Base-by-base conservation (phyloP, 2,113 vertebrate species). In the Hippoglossus stenolepis region DNA sequence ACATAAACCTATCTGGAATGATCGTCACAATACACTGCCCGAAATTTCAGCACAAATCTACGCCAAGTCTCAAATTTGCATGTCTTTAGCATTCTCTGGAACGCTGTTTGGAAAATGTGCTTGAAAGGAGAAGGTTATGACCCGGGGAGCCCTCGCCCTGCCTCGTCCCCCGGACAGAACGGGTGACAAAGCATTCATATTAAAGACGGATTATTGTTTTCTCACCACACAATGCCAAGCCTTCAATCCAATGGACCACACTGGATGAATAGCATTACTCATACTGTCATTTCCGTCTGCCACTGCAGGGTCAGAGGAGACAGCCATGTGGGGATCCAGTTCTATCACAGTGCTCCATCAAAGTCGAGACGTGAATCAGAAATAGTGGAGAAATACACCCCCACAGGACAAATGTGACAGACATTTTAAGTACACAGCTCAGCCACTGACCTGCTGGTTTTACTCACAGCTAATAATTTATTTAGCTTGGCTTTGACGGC, bases 201-300 rank as follows among this genome's bases (percentile, higher is more conserved):
- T 87, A 87, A 85, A 85, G 73, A 87, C 73, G 85, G 82, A 91
- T 85, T 80, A 90, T 85, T 87, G 80, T 87, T 89, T 84, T 84
- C 80, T 83, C 26, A 79, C 31, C 75, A 45, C 82, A 82, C 79
- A 67, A 53, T 66, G 75, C 57, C 63, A 45, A 76, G 74, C 69
- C 87, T 88, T 92, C 88, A 91, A 86, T 90, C 79, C 77, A 75
- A 57, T 75, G 77, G 75, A 85, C 85, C 89, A 83, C 87, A 83
- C 62, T 79, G 71, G 77, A 89, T 90, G 88, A 92, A 92, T 86
- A 89, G 87, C 73, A 90, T 91, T 85, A 91, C 80, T 85, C 86
- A 89, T 74, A 63, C 86, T 90, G 90, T 87, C 90, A 89, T 80
- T 82, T 82, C 67, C 67, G 63, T 63, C 79, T 83, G 83, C 70